phyloP scores from a whole-genome alignment of 2,888 invertebrate genomes.

The Sthenelais limicola region DNA sequence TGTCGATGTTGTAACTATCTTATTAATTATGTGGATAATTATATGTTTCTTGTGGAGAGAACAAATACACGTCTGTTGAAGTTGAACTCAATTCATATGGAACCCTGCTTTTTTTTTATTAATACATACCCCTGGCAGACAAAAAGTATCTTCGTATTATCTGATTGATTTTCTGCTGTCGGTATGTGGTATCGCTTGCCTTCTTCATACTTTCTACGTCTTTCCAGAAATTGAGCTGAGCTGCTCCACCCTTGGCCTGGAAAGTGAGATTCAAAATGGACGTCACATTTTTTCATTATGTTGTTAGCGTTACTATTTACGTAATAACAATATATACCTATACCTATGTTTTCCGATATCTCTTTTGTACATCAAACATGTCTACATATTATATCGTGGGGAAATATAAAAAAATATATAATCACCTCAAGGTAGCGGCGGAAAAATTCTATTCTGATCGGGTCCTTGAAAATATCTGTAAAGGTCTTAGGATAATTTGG shows the following conservation, averaged over 20 bases:
- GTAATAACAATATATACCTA: not conserved
- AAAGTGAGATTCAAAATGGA: not conserved
- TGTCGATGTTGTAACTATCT: too few relatives aligned
- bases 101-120: too few relatives aligned
- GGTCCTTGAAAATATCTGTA: conserved; percentile 15
- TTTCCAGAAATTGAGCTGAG: conserved; percentile 36
- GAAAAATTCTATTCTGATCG: conserved; percentile 41
- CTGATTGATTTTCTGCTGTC: conserved; percentile 34
- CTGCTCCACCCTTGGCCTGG: conserved; percentile 1
- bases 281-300: not conserved
- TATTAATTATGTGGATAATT: too few relatives aligned
- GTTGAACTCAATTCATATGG: too few relatives aligned
- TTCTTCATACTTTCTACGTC: conserved; percentile 42
- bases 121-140: not conserved
- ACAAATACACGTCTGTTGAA: too few relatives aligned
- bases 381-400: too few relatives aligned
- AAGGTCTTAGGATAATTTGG: conserved; percentile 23
- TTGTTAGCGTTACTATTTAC: not conserved
- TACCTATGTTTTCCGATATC: too few relatives aligned
- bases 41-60: not conserved
- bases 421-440: conserved; percentile 26
- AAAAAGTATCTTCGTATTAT: conserved; percentile 38
- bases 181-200: conserved; percentile 10
- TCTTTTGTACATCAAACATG: too few relatives aligned
- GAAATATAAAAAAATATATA: not conserved